Conservation (phyloP, 2,113 vertebrate genomes). For the Turdus rufiventris region DNA sequence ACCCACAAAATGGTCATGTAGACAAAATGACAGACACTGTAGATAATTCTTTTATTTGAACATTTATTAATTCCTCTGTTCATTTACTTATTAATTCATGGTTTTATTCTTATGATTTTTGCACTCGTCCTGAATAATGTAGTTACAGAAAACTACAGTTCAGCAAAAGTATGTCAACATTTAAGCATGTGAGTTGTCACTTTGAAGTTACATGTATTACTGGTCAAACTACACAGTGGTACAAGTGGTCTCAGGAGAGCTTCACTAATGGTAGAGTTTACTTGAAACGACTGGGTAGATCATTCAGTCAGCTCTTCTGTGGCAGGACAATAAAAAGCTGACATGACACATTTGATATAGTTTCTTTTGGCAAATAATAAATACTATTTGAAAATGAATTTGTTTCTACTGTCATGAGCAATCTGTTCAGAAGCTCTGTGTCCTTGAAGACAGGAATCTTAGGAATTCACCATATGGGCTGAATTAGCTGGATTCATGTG, state of each 20-base stretch:
- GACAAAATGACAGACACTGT: neutral
- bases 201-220: neutral
- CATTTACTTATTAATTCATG: neutral
- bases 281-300: neutral
- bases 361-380: neutral
- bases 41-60: neutral
- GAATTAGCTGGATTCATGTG: neutral
- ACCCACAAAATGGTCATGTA: neutral
- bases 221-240: neutral
- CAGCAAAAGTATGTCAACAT: neutral
- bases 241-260: neutral
- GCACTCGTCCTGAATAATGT: neutral
- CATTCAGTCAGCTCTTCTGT: neutral
- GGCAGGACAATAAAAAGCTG: neutral
- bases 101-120: neutral
- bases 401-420: neutral
- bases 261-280: neutral
- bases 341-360: neutral
- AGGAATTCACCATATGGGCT: slow-evolving; percentile 2
- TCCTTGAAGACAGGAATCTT: neutral
- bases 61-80: neutral
- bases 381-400: neutral
- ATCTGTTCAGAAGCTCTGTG: neutral
- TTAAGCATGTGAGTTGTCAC: neutral
- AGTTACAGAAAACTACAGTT: neutral